A percentile compares a stretch with the other conserved stretches of the same genome.
Conservation (phyloP, 2,797 vertebrate genomes). For the Pseudocheirus occidentalis region DNA sequence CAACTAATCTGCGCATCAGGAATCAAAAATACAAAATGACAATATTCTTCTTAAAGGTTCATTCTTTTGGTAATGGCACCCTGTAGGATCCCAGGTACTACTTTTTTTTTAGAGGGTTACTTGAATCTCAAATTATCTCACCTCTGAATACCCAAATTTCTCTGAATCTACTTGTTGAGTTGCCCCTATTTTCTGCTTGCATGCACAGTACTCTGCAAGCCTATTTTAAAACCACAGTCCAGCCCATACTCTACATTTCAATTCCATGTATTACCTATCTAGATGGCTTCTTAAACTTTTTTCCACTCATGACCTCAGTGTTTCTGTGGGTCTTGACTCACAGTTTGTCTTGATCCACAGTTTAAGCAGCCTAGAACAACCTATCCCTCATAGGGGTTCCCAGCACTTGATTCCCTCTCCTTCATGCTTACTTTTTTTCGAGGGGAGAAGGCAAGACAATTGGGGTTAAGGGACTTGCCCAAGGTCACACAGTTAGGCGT, state of each 20-base stretch:
- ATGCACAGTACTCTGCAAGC: neutral
- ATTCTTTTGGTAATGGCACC: neutral
- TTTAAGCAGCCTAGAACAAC: neutral
- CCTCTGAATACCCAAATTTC: neutral
- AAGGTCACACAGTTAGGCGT: no score
- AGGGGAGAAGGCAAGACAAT: no score
- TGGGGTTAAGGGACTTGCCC: no score
- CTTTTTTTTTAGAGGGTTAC: neutral
- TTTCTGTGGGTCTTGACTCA: no score
- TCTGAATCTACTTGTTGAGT: neutral
- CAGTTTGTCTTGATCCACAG: no score
- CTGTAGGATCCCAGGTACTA: neutral
- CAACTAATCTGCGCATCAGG: neutral
- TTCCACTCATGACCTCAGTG: no score
- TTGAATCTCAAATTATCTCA: neutral
- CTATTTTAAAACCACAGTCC: neutral
- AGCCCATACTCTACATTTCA: neutral
- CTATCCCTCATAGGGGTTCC: neutral
- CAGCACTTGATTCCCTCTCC: neutral
- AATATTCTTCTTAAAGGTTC: neutral
- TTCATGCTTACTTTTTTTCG: neutral
- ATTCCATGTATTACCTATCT: neutral
- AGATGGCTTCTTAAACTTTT: no score
- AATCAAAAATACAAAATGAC: neutral
- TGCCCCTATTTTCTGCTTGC: neutral